Percentiles rank a stretch among this genome's conserved stretches.
Conservation (phyloP, 2,888 invertebrate genomes). For the Scaeva pyrastri region DNA sequence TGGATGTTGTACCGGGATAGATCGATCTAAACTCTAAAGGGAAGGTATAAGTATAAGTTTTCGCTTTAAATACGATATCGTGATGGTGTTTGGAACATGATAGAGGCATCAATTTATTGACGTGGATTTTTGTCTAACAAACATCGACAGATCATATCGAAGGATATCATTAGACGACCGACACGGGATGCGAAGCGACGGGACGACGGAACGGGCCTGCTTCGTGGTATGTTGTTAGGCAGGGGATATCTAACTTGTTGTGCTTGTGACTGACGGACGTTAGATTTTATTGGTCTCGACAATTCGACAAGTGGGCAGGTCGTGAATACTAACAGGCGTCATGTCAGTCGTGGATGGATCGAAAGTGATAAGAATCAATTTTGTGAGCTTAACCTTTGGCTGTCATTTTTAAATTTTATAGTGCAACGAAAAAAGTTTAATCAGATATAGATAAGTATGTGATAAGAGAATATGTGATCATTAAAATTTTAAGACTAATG, state of each 20-base stretch:
- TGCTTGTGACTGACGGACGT: conserved; percentile 63
- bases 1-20: conserved; percentile 49
- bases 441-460: not conserved
- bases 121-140: conserved; percentile 41
- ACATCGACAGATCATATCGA: conserved; percentile 60
- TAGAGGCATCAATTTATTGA: conserved; percentile 58
- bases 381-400: conserved; percentile 24
- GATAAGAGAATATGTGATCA: not conserved
- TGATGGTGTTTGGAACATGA: conserved; percentile 69
- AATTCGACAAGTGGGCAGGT: conserved; percentile 26
- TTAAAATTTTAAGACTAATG: no score
- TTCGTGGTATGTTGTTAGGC: not conserved
- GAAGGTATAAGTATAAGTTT: conserved; percentile 43
- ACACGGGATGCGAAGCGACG: not conserved
- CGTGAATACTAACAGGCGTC: not conserved
- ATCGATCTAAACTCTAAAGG: conserved; percentile 43
- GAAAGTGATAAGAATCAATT: conserved; percentile 43
- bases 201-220: conserved; percentile 3
- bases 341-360: conserved; percentile 35
- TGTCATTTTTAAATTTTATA: not conserved
- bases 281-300: conserved; percentile 60
- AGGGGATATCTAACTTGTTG: not conserved
- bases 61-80: conserved; percentile 61
- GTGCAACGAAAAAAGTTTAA: no score
- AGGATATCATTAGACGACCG: conserved; percentile 21